Conservation (phyloP, 2,797 vertebrate species). For the Anabas testudineus region DNA sequence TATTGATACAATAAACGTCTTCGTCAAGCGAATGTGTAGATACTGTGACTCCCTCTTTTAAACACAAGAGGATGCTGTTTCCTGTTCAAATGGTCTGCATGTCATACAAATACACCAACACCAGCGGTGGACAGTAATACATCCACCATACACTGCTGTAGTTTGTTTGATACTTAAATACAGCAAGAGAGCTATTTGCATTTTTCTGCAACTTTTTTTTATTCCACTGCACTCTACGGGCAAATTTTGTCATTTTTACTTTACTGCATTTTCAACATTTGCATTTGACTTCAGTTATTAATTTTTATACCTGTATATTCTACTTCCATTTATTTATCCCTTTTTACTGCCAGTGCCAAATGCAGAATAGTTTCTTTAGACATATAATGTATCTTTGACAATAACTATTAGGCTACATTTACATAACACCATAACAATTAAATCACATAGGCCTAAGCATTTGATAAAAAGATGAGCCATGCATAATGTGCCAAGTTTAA, state of each 20-base stretch:
- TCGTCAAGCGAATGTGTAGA: not conserved
- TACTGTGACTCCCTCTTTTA: constrained; percentile 13
- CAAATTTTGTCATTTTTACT: not conserved
- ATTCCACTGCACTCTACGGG: not conserved
- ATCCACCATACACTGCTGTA: not conserved
- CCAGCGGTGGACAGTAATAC: not conserved
- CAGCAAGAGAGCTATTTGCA: constrained; percentile 1
- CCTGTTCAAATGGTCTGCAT: not conserved
- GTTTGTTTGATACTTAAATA: not conserved
- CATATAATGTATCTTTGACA: not conserved
- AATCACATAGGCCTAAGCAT: too few species aligned
- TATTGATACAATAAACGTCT: too few species aligned
- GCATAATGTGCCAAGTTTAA: not conserved
- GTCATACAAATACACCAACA: not conserved
- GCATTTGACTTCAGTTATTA: not conserved
- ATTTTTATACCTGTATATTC: not conserved
- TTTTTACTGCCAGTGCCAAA: too few species aligned
- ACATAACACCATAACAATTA: not conserved
- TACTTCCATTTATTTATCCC: too few species aligned
- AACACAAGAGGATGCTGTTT: constrained; percentile 67
- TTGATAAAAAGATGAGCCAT: not conserved
- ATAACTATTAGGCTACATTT: constrained; percentile 2
- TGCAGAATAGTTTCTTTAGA: not conserved
- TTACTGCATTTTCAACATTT: not conserved
- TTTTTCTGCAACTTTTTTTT: not conserved